Percentiles rank a stretch among this genome's conserved stretches.
Conservation (phyloP, 2,113 vertebrate species). For the Menura novaehollandiae region DNA sequence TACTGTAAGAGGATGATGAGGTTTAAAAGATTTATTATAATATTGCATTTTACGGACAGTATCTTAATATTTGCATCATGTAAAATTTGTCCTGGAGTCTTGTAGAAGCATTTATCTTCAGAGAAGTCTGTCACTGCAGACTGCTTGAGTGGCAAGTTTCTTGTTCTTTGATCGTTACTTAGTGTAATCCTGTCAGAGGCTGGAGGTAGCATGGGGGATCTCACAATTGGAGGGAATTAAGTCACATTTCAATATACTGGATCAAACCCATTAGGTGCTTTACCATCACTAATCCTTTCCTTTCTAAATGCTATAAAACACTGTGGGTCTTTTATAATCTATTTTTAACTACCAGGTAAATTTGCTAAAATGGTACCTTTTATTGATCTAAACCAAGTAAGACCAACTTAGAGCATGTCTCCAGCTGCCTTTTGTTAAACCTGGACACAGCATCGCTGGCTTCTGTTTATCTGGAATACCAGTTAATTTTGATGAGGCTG, state of each 20-base stretch:
- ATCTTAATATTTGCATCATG: slow-evolving; percentile 16
- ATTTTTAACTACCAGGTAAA: background rate
- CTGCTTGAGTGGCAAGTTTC: slow-evolving; percentile 53
- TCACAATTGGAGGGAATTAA: background rate
- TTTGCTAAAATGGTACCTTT: background rate
- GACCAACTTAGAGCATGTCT: background rate
- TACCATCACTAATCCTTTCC: background rate
- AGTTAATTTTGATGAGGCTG: background rate
- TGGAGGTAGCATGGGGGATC: background rate
- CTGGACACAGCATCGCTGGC: background rate
- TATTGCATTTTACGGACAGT: background rate
- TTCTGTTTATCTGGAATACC: background rate
- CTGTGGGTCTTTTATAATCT: background rate
- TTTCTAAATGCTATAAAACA: background rate
- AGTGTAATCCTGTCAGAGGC: slow-evolving; percentile 45
- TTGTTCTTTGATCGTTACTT: slow-evolving; percentile 60
- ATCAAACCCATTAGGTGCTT: slow-evolving; percentile 29
- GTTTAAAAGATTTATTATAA: slow-evolving; percentile 28
- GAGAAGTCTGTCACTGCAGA: background rate
- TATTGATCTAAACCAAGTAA: background rate
- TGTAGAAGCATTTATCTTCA: slow-evolving; percentile 14
- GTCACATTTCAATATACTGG: background rate
- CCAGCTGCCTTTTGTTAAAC: background rate
- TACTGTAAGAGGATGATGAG: background rate
- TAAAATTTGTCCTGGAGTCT: background rate